Percentiles rank a stretch among this genome's conserved stretches.
phyloP scores from a whole-genome alignment of 2,797 vertebrate species.

The Malacoctenus gilli region DNA sequence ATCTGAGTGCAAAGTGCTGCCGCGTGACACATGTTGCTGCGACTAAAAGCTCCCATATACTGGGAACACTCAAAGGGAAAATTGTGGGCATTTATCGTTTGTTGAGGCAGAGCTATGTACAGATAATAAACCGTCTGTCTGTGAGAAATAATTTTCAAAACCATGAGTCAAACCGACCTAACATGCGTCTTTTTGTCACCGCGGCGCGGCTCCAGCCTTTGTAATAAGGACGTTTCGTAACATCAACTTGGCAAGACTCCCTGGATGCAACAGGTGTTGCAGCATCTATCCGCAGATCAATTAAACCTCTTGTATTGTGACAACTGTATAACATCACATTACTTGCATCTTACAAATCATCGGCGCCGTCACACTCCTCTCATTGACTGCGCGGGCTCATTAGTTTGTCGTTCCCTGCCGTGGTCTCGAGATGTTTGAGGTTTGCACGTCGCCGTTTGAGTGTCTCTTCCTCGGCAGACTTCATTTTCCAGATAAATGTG shows the following conservation, averaged over 20 bases:
- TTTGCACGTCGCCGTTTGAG: slow-evolving; percentile 20
- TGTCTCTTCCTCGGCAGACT: slow-evolving; percentile 38
- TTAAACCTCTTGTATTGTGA: slow-evolving; percentile 21
- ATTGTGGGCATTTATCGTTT: too few species aligned
- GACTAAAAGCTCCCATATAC: too few species aligned
- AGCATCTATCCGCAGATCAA: slow-evolving; percentile 24
- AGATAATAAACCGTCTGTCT: too few species aligned
- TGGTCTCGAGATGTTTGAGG: slow-evolving; percentile 1
- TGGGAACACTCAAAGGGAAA: too few species aligned
- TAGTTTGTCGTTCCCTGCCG: slow-evolving; percentile 19
- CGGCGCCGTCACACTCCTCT: slow-evolving; percentile 1
- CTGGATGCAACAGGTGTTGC: slow-evolving; percentile 25
- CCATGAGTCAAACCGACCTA: slow-evolving; percentile 11
- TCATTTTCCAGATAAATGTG: slow-evolving; percentile 42
- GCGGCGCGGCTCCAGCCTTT: slow-evolving; percentile 9
- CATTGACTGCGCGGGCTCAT: slow-evolving; percentile 6
- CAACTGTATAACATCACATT: slow-evolving; percentile 11
- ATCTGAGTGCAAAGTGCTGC: too few species aligned
- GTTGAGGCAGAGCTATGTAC: too few species aligned
- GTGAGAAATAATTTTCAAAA: too few species aligned
- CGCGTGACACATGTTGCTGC: too few species aligned
- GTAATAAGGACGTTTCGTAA: slow-evolving; percentile 23
- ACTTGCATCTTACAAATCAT: slow-evolving; percentile 10
- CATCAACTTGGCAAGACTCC: slow-evolving; percentile 26
- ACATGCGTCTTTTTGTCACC: slow-evolving; percentile 8